phyloP scores from a whole-genome alignment of 2,888 invertebrate species.

The Drosophila paramelanica region DNA sequence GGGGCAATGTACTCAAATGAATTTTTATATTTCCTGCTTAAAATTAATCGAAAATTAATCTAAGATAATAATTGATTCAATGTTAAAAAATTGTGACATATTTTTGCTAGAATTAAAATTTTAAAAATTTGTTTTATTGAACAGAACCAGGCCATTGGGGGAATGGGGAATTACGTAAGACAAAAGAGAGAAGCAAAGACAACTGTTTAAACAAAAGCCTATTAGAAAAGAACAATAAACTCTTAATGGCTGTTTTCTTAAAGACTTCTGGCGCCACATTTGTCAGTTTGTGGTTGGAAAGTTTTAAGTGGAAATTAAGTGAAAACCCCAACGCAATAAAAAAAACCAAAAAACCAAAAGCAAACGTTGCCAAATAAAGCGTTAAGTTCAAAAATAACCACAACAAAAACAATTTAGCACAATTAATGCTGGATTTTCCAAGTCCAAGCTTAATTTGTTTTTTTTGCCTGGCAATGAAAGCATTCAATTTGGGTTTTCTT shows the following conservation, averaged over 20 bases:
- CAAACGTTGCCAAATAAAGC: slow-evolving; percentile 57
- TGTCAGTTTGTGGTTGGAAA: slow-evolving; percentile 26
- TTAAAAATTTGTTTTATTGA: not conserved
- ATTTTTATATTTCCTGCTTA: not conserved
- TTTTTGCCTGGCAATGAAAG: slow-evolving; percentile 42
- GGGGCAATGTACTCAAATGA: slow-evolving; percentile 2
- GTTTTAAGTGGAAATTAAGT: slow-evolving; percentile 48
- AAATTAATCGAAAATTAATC: no score
- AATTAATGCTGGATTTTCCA: slow-evolving; percentile 73
- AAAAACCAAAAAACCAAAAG: slow-evolving; percentile 34
- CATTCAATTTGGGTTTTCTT: slow-evolving; percentile 39
- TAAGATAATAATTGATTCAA: no score
- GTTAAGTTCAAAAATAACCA: slow-evolving; percentile 15
- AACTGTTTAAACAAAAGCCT: slow-evolving; percentile 53
- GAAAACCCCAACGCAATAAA: slow-evolving; percentile 44
- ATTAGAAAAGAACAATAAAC: slow-evolving; percentile 32
- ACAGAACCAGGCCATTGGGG: slow-evolving; percentile 58
- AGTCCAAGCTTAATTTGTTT: slow-evolving; percentile 2
- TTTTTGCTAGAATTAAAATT: not conserved
- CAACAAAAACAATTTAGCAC: slow-evolving; percentile 60
- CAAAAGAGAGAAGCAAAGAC: slow-evolving; percentile 26
- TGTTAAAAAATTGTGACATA: slow-evolving; percentile 4
- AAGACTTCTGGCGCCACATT: slow-evolving; percentile 48
- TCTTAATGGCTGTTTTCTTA: slow-evolving; percentile 43
- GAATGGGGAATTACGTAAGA: slow-evolving; percentile 50